Conservation (phyloP, 2,888 invertebrate species). For the Chalcis sispes region DNA sequence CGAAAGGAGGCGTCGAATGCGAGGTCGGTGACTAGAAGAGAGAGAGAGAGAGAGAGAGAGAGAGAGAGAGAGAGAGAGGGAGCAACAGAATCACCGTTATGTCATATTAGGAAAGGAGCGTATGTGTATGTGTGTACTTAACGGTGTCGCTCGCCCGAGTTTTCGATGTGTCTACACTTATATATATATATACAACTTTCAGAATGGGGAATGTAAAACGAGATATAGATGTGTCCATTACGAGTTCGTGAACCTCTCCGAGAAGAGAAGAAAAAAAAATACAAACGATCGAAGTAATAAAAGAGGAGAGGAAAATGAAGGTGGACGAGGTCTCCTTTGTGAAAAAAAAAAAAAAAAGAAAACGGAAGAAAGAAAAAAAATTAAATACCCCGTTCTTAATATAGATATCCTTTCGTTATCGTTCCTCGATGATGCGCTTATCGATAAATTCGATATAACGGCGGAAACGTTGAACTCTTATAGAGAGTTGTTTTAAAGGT, state of each 20-base stretch:
- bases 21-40: background rate
- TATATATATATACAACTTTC: background rate
- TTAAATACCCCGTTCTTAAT: conserved; percentile 26
- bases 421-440: background rate
- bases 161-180: conserved; percentile 42
- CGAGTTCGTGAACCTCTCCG: conserved; percentile 19
- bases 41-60: conserved; percentile 18
- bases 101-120: conserved; percentile 74
- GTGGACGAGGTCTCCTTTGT: too few relatives aligned
- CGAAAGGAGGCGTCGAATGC: conserved; percentile 17
- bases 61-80: background rate
- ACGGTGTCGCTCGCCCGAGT: conserved; percentile 64
- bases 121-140: conserved; percentile 69
- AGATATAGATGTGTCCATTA: background rate
- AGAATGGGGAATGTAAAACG: background rate
- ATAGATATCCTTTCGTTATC: conserved; percentile 19
- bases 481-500: too few relatives aligned
- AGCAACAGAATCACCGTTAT: conserved; percentile 69
- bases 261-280: background rate
- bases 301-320: too few relatives aligned
- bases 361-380: background rate
- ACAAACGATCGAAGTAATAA: too few relatives aligned
- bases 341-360: background rate
- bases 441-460: background rate
- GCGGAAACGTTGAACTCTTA: too few relatives aligned